These are phyloP conservation scores for Agrilus biguttatus DNA, from an alignment of 2,888 invertebrate genomes.

Conservation along the genomic window DNA sequence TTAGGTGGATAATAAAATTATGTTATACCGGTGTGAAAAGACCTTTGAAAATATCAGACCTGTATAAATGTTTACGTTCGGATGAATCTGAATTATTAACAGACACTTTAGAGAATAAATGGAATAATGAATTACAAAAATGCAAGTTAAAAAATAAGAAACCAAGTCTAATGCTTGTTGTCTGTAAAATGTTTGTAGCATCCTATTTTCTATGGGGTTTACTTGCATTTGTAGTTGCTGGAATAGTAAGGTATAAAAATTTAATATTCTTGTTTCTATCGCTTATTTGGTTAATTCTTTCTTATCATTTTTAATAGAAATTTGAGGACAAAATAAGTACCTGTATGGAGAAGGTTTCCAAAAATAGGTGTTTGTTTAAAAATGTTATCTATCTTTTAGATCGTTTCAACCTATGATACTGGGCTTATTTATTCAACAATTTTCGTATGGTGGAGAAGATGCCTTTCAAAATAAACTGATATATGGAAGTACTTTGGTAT, in stretches of 20 bases:
- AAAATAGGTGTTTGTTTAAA: neutral
- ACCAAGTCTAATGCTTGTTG: constrained; percentile 42
- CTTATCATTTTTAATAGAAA: too few relatives aligned
- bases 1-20: constrained; percentile 24
- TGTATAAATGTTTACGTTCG: constrained; percentile 43
- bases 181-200: constrained; percentile 40
- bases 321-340: too few relatives aligned
- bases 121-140: constrained; percentile 41
- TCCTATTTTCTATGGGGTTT: constrained; percentile 43
- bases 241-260: neutral
- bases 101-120: constrained; percentile 44
- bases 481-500: constrained; percentile 10
- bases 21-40: constrained; percentile 40
- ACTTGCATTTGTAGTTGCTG: constrained; percentile 35
- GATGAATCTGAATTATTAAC: constrained; percentile 50
- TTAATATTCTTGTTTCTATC: neutral
- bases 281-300: neutral
- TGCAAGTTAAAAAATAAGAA: constrained; percentile 39
- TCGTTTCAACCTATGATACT: constrained; percentile 9
- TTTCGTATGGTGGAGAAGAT: constrained; percentile 1
- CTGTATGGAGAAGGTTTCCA: too few relatives aligned
- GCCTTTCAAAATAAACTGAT: constrained; percentile 9
- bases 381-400: constrained; percentile 3
- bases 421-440: constrained; percentile 8
- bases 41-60: constrained; percentile 46